Evolutionary conservation across 2,888 invertebrate genomes (phyloP), one percentile per base, ranked within the genome.

Genomic region (Oeneis ivallda): DNA sequence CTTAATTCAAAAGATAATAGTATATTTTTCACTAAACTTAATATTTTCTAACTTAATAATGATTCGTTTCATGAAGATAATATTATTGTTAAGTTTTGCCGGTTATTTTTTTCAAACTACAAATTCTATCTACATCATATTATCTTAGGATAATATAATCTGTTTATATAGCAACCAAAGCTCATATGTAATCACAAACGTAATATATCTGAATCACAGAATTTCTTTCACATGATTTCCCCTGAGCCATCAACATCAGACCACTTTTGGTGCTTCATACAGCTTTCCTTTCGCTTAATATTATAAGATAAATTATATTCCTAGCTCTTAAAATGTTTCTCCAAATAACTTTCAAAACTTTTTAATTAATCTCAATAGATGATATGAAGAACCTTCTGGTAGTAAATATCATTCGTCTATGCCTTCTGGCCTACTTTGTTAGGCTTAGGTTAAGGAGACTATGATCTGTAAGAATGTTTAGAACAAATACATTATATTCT

Each of bases 201-300:
- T 58, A 60, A 60, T 49, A 59, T 65, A 64, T 43, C 41, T 53
- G 47, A 60, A 65, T 65, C 60, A 65, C 60, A 60, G 65, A 65
- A 60, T 57, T 66, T 67, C 62, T 65, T 65, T 60, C 62, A 56
- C 56, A 56, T 67, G 62, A 69, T 69, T 69, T 69, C 69, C 69
- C 67, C 60, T 60, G 69, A 60, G 69, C 56, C 54, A 64, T 69
- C 62, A 65, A 61, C 61, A 60, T 60, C 39, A 47, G 50, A 39
- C 50, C 41, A 39, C 60, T 47, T 50, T 60, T 26, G 39, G 32
- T 19, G 39, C 7, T 50, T 17, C 52, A 19, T 50, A 41, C n/a
- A 61, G 50, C 13, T 19, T 41, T 52, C 17, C n/a, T 61, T 52
- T 17, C 26, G n/a, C 13, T 41, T 61, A 41, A 41, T 61, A 52